Conservation (phyloP, 1,140 invertebrate genomes). For the Drosophila pruinosa region DNA sequence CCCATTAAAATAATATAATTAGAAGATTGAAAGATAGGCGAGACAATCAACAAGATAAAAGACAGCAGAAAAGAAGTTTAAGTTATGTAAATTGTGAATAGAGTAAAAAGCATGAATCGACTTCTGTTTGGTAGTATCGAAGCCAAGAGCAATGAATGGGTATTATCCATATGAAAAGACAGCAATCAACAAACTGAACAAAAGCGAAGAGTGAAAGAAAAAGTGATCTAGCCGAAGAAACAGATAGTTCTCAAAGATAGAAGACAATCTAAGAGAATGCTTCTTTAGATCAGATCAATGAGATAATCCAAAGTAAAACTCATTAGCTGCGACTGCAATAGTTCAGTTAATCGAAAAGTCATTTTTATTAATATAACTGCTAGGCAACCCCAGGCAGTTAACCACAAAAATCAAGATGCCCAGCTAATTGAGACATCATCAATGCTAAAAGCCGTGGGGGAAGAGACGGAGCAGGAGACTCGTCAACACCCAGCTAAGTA, state of each 20-base stretch:
- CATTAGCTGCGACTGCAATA: conserved; percentile 5
- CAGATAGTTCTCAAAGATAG: not conserved
- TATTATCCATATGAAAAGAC: conserved; percentile 3
- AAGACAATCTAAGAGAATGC: not conserved
- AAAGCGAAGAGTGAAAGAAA: conserved; percentile 5
- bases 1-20: not conserved
- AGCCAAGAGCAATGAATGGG: not conserved
- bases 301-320: conserved; percentile 15
- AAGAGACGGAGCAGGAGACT: not conserved
- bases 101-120: not conserved
- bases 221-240: not conserved
- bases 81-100: not conserved
- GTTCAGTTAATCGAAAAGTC: not conserved
- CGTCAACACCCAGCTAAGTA: conserved; percentile 39
- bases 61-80: not conserved
- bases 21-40: not conserved
- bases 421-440: conserved; percentile 76
- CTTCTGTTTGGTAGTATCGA: not conserved
- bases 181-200: not conserved
- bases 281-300: not conserved
- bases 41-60: not conserved
- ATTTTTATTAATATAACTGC: not conserved
- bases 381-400: not conserved
- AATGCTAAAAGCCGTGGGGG: not conserved
- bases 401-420: conserved; percentile 61